A percentile compares a stretch with the other conserved stretches of the same genome.
These are phyloP conservation scores for Acrocyrtus sp. DNA, from an alignment of 2,888 invertebrate species.

Conservation along the genomic window DNA sequence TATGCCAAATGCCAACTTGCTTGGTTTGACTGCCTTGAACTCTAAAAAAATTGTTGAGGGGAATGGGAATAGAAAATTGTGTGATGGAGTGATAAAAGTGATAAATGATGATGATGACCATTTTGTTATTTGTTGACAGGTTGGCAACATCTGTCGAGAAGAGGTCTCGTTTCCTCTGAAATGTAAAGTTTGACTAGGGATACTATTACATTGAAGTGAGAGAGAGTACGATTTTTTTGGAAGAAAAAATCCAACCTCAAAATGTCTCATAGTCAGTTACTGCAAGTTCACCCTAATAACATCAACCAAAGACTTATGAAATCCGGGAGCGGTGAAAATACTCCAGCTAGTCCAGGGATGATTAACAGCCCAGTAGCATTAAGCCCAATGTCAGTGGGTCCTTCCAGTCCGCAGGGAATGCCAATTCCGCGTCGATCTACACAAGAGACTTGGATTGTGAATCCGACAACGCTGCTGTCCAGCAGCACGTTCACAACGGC, in stretches of 20 bases:
- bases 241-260: too few species aligned
- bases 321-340: slow-evolving; percentile 60
- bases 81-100: too few species aligned
- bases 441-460: slow-evolving; percentile 60
- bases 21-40: too few species aligned
- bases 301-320: slow-evolving; percentile 61
- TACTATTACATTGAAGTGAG: not conserved
- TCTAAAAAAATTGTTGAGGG: too few species aligned
- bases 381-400: slow-evolving; percentile 62
- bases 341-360: slow-evolving; percentile 55
- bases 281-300: slow-evolving; percentile 63
- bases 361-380: slow-evolving; percentile 59
- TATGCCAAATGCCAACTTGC: too few species aligned
- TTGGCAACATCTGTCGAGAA: too few species aligned
- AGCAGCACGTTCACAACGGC: slow-evolving; percentile 28
- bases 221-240: not conserved
- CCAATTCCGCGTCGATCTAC: slow-evolving; percentile 56
- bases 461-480: slow-evolving; percentile 41
- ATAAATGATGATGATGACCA: too few species aligned
- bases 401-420: slow-evolving; percentile 63
- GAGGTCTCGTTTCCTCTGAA: too few species aligned
- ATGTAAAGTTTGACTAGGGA: not conserved
- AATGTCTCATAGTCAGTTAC: slow-evolving; percentile 62
- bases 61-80: too few species aligned
- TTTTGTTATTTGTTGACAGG: too few species aligned